These are phyloP conservation scores for Spea bombifrons DNA, from an alignment of 2,113 vertebrate genomes.

Conservation along the genomic window DNA sequence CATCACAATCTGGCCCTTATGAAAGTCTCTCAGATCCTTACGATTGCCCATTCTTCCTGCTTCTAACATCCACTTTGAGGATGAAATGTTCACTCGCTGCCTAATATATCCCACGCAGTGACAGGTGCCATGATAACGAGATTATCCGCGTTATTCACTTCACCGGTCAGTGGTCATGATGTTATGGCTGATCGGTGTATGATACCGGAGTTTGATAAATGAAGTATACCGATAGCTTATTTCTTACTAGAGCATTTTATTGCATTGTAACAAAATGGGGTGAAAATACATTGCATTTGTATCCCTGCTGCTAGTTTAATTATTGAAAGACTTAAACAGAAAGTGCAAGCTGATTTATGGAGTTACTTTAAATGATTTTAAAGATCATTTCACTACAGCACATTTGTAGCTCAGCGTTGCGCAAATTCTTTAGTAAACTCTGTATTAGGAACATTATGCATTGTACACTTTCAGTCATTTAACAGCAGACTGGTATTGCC, in stretches of 20 bases:
- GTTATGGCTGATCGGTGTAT: too few species aligned
- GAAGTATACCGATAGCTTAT: too few species aligned
- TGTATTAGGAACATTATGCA: constrained; percentile 18
- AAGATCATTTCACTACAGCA: constrained; percentile 21
- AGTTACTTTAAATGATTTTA: constrained; percentile 28
- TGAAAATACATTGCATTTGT: constrained; percentile 15
- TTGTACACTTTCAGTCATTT: not conserved
- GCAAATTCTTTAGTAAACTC: not conserved
- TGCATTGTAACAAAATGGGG: not conserved
- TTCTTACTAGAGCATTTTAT: not conserved
- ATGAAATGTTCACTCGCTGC: too few species aligned
- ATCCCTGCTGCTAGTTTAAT: constrained; percentile 33
- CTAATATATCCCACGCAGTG: too few species aligned
- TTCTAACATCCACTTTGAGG: too few species aligned
- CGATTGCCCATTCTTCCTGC: too few species aligned
- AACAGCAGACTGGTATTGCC: not conserved
- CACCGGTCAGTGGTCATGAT: too few species aligned
- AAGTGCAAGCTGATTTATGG: constrained; percentile 14
- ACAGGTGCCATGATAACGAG: too few species aligned
- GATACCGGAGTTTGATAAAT: too few species aligned
- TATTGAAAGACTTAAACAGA: constrained; percentile 40
- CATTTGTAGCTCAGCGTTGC: constrained; percentile 20
- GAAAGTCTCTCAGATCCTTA: too few species aligned
- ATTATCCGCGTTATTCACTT: too few species aligned
- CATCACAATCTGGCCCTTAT: too few species aligned